phyloP scores from a whole-genome alignment of 2,888 invertebrate species.

The Horisme vitalbata region DNA sequence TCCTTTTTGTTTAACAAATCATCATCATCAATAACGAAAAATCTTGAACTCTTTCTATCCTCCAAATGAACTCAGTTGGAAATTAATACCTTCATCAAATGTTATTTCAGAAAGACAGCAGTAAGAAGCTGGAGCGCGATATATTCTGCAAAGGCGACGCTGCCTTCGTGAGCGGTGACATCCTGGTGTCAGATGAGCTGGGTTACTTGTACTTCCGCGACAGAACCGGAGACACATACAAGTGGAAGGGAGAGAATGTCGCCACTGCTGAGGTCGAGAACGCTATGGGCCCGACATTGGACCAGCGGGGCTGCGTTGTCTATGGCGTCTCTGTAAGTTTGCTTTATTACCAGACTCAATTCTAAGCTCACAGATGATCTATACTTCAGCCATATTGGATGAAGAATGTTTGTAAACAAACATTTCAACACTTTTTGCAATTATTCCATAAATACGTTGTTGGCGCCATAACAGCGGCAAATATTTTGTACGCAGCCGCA shows the following conservation, averaged over 20 bases:
- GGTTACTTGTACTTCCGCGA: conserved; percentile 97
- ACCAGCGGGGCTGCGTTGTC: conserved; percentile 90
- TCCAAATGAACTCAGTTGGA: too few relatives aligned
- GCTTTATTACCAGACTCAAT: too few relatives aligned
- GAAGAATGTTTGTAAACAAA: too few relatives aligned
- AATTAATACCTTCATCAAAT: background rate
- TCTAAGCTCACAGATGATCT: too few relatives aligned
- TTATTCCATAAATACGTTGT: too few relatives aligned
- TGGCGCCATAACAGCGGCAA: too few relatives aligned
- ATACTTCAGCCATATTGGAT: too few relatives aligned
- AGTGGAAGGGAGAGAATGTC: conserved; percentile 98
- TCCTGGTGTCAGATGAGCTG: conserved; percentile 94
- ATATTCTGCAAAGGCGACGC: conserved; percentile 94
- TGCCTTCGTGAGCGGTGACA: conserved; percentile 95
- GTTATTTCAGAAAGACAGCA: conserved; percentile 85
- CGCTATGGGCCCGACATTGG: conserved; percentile 89
- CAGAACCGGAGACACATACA: conserved; percentile 92
- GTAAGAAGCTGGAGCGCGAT: conserved; percentile 91
- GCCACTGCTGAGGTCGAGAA: conserved; percentile 98
- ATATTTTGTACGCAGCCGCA: too few relatives aligned
- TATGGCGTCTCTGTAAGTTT: conserved; percentile 93
- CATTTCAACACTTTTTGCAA: too few relatives aligned
- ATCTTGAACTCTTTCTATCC: too few relatives aligned
- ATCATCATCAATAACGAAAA: too few relatives aligned
- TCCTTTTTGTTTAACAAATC: too few relatives aligned